Conservation (phyloP, 2,797 vertebrate species). For the Platalea minor region DNA sequence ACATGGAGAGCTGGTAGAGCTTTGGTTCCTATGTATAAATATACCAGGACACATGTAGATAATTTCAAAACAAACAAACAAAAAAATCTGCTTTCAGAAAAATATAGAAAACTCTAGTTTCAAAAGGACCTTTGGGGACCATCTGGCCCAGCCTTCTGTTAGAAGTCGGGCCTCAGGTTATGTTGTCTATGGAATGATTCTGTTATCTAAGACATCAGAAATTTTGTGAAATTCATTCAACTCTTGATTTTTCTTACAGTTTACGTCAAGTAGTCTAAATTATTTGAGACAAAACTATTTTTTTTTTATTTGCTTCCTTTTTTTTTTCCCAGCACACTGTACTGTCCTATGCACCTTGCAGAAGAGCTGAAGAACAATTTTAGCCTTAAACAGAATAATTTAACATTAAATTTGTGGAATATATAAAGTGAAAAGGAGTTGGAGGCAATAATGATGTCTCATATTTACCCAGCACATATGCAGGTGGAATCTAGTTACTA, state of each 20-base stretch:
- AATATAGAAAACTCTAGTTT: not conserved
- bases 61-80: not conserved
- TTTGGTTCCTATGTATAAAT: not conserved
- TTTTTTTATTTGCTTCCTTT: not conserved
- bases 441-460: not conserved
- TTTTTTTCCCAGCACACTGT: not conserved
- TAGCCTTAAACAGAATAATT: not conserved
- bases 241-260: not conserved
- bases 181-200: not conserved
- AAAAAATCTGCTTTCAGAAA: not conserved
- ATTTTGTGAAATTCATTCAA: not conserved
- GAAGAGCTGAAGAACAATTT: not conserved
- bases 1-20: not conserved
- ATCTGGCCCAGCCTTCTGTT: not conserved
- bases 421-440: not conserved
- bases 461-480: not conserved
- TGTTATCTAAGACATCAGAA: not conserved
- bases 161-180: not conserved
- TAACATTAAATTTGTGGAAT: not conserved
- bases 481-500: not conserved
- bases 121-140: rapidly evolving
- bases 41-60: not conserved
- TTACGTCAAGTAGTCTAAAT: not conserved
- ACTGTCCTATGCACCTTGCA: not conserved
- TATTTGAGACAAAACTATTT: not conserved